Conservation (phyloP, 2,113 vertebrate genomes). For the Tachycineta bicolor region DNA sequence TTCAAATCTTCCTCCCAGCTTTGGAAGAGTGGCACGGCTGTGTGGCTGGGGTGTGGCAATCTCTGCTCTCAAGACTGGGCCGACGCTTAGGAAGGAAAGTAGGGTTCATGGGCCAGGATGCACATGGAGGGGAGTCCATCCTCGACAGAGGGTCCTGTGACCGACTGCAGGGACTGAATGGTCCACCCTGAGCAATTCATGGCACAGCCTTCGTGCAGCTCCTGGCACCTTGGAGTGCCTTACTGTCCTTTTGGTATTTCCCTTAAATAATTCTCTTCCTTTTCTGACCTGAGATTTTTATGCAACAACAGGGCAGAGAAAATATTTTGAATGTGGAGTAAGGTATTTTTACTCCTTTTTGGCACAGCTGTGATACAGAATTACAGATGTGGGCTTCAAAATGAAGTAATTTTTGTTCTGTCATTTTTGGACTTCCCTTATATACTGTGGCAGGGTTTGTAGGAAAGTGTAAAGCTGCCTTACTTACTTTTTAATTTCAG, state of each 20-base stretch:
- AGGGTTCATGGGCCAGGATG: neutral
- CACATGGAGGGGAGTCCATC: neutral
- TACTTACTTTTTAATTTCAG: neutral
- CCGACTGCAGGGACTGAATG: neutral
- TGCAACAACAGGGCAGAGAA: neutral
- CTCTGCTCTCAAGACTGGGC: neutral
- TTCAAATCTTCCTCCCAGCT: neutral
- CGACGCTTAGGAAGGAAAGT: neutral
- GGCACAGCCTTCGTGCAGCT: neutral
- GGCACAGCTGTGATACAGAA: neutral
- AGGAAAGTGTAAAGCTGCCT: neutral
- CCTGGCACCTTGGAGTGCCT: neutral
- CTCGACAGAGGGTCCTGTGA: neutral
- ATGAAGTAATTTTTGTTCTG: neutral
- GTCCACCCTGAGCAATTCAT: neutral
- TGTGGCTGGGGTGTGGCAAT: neutral
- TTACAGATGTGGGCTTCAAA: slow-evolving; percentile 10
- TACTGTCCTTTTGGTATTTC: neutral
- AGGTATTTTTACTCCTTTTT: slow-evolving; percentile 11
- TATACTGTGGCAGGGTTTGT: neutral
- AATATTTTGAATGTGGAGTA: neutral
- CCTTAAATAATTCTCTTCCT: neutral
- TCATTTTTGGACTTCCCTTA: slow-evolving; percentile 14
- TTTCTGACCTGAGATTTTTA: neutral
- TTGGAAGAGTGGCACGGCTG: neutral